Percentiles rank a stretch among this genome's conserved stretches.
Conservation (phyloP, 1,140 invertebrate genomes). For the Charaxes varanes region DNA sequence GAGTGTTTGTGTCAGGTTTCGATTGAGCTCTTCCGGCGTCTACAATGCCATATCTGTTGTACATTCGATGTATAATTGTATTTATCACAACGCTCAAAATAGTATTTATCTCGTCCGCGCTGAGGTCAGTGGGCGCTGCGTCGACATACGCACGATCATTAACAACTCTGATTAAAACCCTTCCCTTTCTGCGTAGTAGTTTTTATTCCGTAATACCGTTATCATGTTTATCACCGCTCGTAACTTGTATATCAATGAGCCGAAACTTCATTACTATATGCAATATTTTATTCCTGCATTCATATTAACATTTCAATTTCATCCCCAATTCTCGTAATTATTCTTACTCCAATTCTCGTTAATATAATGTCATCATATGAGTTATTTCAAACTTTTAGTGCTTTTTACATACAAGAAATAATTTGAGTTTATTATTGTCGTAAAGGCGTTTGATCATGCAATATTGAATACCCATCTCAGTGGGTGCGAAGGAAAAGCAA, state of each 20-base stretch:
- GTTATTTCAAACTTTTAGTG: no score
- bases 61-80: slow-evolving; percentile 59
- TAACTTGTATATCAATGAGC: slow-evolving; percentile 17
- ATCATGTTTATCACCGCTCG: slow-evolving; percentile 21
- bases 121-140: slow-evolving; percentile 67
- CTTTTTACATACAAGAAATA: slow-evolving; percentile 27
- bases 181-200: slow-evolving; percentile 45
- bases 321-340: no score
- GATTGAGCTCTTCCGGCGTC: slow-evolving; percentile 47
- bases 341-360: no score
- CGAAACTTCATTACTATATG: slow-evolving; percentile 5
- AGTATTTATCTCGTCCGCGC: slow-evolving; percentile 60
- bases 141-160: slow-evolving; percentile 45
- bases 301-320: slow-evolving; percentile 4
- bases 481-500: slow-evolving; percentile 46
- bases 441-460: slow-evolving; percentile 45
- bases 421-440: slow-evolving; percentile 38
- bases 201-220: slow-evolving; percentile 36
- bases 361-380: no score
- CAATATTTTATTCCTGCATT: slow-evolving; percentile 1
- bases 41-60: slow-evolving; percentile 54
- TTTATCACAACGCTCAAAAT: slow-evolving; percentile 64
- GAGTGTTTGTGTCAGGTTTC: slow-evolving; percentile 14
- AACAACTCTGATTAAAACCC: slow-evolving; percentile 46
- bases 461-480: slow-evolving; percentile 38